phyloP scores from a whole-genome alignment of 2,888 invertebrate species.

The Eumerus sabulonum region DNA sequence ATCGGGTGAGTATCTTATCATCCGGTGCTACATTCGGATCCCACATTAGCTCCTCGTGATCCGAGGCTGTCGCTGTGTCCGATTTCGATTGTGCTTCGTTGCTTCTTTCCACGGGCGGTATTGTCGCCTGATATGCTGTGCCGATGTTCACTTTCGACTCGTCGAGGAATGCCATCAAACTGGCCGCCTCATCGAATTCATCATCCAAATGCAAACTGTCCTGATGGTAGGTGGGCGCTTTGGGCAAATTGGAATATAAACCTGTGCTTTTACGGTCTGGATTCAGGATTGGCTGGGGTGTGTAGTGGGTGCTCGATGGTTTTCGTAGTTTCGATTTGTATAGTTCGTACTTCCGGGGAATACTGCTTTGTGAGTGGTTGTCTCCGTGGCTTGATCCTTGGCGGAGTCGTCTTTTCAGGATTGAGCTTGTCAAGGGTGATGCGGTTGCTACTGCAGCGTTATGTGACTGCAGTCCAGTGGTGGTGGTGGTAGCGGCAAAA shows the following conservation, averaged over 20 bases:
- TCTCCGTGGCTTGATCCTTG: slow-evolving; percentile 53
- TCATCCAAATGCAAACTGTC: slow-evolving; percentile 77
- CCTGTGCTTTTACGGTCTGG: slow-evolving; percentile 94
- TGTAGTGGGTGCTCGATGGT: slow-evolving; percentile 83
- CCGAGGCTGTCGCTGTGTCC: slow-evolving; percentile 74
- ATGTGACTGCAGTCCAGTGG: slow-evolving; percentile 29
- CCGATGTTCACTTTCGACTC: slow-evolving; percentile 92
- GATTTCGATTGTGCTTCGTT: slow-evolving; percentile 7
- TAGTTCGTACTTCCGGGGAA: slow-evolving; percentile 69
- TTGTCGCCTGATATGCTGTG: slow-evolving; percentile 89
- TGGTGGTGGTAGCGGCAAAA: slow-evolving; percentile 13
- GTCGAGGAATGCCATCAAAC: slow-evolving; percentile 77
- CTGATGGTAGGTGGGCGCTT: slow-evolving; percentile 72
- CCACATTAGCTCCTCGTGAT: slow-evolving; percentile 89
- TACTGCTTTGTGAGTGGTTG: slow-evolving; percentile 23
- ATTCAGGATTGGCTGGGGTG: slow-evolving; percentile 96
- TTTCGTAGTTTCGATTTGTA: slow-evolving; percentile 77
- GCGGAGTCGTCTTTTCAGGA: slow-evolving; percentile 76
- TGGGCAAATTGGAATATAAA: slow-evolving; percentile 81
- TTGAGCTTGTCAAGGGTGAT: slow-evolving; percentile 75
- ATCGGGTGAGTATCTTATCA: slow-evolving; percentile 87
- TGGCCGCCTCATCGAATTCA: slow-evolving; percentile 77
- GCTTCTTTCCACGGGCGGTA: slow-evolving; percentile 81
- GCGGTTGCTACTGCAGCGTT: slow-evolving; percentile 76
- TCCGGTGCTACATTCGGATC: slow-evolving; percentile 85